phyloP scores from a whole-genome alignment of 2,888 invertebrate species.

The Erebia aethiops region DNA sequence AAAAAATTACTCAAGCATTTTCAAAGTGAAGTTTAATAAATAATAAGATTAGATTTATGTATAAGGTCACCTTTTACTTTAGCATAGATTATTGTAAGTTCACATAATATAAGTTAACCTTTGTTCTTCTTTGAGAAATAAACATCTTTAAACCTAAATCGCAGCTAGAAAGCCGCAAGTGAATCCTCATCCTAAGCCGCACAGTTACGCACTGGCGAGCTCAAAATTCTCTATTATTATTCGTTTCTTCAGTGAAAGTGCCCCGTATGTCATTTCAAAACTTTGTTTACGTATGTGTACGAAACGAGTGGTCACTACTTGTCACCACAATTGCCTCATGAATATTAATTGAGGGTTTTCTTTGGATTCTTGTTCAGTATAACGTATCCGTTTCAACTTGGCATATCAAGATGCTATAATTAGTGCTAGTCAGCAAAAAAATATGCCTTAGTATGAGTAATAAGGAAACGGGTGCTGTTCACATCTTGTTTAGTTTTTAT shows the following conservation, averaged over 20 bases:
- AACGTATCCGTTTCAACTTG: slow-evolving; percentile 28
- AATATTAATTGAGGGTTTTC: slow-evolving; percentile 42
- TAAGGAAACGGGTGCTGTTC: too few relatives aligned
- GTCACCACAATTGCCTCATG: slow-evolving; percentile 51
- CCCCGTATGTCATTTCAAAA: slow-evolving; percentile 61
- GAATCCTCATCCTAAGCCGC: slow-evolving; percentile 25
- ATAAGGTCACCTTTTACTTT: too few relatives aligned
- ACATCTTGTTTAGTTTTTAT: too few relatives aligned
- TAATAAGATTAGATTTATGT: too few relatives aligned
- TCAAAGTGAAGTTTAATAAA: too few relatives aligned
- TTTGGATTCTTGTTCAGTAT: slow-evolving; percentile 23
- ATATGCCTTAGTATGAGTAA: too few relatives aligned
- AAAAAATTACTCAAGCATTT: too few relatives aligned
- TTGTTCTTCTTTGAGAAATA: too few relatives aligned
- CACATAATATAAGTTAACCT: too few relatives aligned
- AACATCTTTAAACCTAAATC: too few relatives aligned
- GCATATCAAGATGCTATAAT: not conserved
- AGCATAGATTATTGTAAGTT: too few relatives aligned
- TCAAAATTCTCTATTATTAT: slow-evolving; percentile 60
- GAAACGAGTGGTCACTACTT: slow-evolving; percentile 47
- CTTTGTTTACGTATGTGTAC: slow-evolving; percentile 68
- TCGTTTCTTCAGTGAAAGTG: slow-evolving; percentile 70
- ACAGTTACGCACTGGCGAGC: slow-evolving; percentile 45
- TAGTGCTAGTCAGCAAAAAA: too few relatives aligned
- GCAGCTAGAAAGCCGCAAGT: not conserved